A percentile compares a stretch with the other conserved stretches of the same genome.
Evolutionary conservation across 2,113 vertebrate genomes (phyloP).

Genomic region (Sinosuthora webbiana): DNA sequence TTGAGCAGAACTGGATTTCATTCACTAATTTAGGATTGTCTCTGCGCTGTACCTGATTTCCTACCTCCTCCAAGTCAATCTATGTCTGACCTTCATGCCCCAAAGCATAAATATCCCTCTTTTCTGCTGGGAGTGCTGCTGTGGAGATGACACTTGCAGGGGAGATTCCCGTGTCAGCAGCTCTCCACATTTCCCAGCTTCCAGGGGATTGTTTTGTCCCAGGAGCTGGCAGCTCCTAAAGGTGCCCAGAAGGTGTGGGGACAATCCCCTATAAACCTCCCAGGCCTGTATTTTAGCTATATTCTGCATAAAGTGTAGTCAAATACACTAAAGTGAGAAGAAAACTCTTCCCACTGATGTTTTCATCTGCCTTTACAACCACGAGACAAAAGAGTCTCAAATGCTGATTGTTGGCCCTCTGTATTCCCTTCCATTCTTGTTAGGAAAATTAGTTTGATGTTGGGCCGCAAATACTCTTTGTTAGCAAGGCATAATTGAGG

Average conservation of each 20-base stretch:
- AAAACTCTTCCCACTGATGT: neutral
- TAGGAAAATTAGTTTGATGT: slow-evolving; percentile 46
- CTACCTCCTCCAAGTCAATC: neutral
- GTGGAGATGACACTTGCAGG: neutral
- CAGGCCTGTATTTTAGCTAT: neutral
- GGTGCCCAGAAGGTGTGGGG: neutral
- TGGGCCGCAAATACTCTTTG: neutral
- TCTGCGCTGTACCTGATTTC: neutral
- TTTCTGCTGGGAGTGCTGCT: neutral
- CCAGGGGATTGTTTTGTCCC: neutral
- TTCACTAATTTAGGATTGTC: neutral
- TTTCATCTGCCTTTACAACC: neutral
- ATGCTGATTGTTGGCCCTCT: neutral
- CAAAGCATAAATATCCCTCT: neutral
- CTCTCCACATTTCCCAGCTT: neutral
- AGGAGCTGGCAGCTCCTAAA: neutral
- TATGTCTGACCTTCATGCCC: neutral
- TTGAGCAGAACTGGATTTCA: neutral
- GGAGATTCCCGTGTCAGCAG: neutral
- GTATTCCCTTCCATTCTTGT: slow-evolving; percentile 11
- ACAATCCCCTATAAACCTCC: neutral
- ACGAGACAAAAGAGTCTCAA: neutral
- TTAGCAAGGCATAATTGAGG: slow-evolving; percentile 7
- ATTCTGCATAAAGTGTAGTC: neutral
- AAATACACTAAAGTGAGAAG: neutral